Evolutionary conservation across 1,140 invertebrate genomes (phyloP).

Genomic region (Oncopeltus fasciatus): DNA sequence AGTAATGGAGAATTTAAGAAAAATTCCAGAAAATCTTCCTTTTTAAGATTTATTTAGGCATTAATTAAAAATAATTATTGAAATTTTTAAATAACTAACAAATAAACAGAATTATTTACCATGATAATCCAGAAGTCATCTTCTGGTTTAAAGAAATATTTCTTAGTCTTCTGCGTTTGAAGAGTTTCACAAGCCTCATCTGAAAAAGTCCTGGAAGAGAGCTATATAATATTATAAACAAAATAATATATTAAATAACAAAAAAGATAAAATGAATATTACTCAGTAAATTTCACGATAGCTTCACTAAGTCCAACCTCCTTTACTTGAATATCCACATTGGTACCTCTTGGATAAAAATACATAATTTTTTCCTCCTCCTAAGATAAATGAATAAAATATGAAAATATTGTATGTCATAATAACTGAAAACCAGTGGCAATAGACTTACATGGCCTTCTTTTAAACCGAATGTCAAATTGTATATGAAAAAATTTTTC

Average conservation of each 20-base stretch:
- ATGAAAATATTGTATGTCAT: no score
- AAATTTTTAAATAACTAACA: no score
- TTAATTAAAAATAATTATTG: no score
- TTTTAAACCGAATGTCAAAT: slow-evolving; percentile 19
- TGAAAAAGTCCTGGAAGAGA: not conserved
- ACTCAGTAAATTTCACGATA: slow-evolving; percentile 83
- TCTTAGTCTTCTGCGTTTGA: slow-evolving; percentile 76
- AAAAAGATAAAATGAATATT: slow-evolving; percentile 21
- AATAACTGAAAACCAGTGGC: no score
- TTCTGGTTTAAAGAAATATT: slow-evolving; percentile 76
- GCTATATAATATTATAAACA: not conserved
- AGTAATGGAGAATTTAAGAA: no score
- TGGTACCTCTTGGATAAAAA: slow-evolving; percentile 63
- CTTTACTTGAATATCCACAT: slow-evolving; percentile 70
- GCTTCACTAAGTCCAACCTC: slow-evolving; percentile 83
- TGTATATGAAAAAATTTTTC: slow-evolving; percentile 24
- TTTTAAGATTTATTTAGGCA: no score
- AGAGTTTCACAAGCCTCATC: slow-evolving; percentile 52
- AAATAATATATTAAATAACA: not conserved
- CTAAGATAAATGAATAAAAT: no score
- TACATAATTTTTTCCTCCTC: slow-evolving; percentile 81
- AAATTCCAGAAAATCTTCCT: no score
- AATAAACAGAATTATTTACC: slow-evolving; percentile 53
- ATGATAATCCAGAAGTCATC: slow-evolving; percentile 78
- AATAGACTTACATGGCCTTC: slow-evolving; percentile 24